Evolutionary conservation across 1,140 invertebrate genomes (phyloP), one percentile per base, ranked within the genome.

Genomic region (Ericerus pela): DNA sequence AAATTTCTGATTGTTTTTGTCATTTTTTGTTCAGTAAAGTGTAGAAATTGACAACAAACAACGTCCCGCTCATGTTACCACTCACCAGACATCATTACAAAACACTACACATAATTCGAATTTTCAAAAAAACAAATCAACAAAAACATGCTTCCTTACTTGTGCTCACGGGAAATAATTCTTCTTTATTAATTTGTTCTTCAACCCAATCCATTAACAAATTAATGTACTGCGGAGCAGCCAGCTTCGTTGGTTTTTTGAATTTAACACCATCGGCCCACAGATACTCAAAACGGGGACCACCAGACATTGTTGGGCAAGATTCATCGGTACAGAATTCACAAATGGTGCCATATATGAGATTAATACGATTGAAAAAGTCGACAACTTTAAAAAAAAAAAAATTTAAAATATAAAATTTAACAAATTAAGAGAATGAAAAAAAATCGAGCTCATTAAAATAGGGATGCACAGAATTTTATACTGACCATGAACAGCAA

Each of bases 181-280:
- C 72, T 72, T 93, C 88, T 71, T 95, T 85, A 68, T 96, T 96
- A 59, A 96, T 95, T 71, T 94, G 88, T 18, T 76, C 67, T 71
- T 96, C 92, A 41, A 89, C 82, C 92, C 92, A 96, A 66, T 96
- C 90, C 88, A 96, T 95, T 18, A 96, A 71, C 37, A 89, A 72
- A 57, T 78, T 74, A 56, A 95, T 82, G 69, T 96, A 96, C 65
- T 89, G 80, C 24, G 84, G 83, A 6, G 92, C 92, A 16, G 91
- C 85, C 52, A 96, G 68, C 51, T 80, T 77, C 26, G 87, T 91
- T 6, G 92, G 91, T 67, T 88, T 93, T 68, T 92, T 94, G 66
- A 85, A 94, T 61, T 75, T 77, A 28, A 79, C 76, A 56, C 84
- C 85, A 73, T 96, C 92, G 43, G 86, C 87, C 92, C 92, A 96